Percentiles rank a stretch among this genome's conserved stretches.
Evolutionary conservation across 2,888 invertebrate genomes (phyloP).

Genomic region (Erannis defoliaria): DNA sequence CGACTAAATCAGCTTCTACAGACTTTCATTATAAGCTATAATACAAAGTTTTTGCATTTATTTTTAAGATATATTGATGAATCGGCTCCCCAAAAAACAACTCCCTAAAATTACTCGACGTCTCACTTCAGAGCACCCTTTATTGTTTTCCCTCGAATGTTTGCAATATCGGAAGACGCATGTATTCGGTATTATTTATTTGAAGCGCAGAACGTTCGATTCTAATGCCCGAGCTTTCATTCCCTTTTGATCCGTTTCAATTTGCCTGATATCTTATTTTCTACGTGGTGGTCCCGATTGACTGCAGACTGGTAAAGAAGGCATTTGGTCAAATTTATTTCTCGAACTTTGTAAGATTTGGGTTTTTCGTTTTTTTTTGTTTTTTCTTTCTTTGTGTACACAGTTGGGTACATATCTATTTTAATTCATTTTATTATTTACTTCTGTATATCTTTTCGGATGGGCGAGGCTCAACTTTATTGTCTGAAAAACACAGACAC

Average conservation of each 20-base stretch:
- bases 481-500: no score
- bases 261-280: slow-evolving; percentile 82
- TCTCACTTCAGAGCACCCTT: slow-evolving; percentile 53
- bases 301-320: slow-evolving; percentile 13
- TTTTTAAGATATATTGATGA: no score
- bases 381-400: no score
- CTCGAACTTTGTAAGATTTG: not conserved
- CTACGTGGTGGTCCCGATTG: slow-evolving; percentile 75
- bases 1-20: no score
- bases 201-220: slow-evolving; percentile 68
- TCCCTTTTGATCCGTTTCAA: slow-evolving; percentile 74
- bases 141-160: slow-evolving; percentile 51
- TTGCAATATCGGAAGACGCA: slow-evolving; percentile 66
- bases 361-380: no score
- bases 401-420: no score
- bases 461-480: no score
- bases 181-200: slow-evolving; percentile 77
- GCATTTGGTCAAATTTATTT: not conserved
- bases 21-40: no score
- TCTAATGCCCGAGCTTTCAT: slow-evolving; percentile 79
- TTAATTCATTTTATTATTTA: no score
- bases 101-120: not conserved
- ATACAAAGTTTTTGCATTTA: no score
- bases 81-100: no score
- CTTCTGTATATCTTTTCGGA: no score